Base-by-base conservation (phyloP, 2,797 vertebrate genomes). In the Tokudaia muenninki region DNA sequence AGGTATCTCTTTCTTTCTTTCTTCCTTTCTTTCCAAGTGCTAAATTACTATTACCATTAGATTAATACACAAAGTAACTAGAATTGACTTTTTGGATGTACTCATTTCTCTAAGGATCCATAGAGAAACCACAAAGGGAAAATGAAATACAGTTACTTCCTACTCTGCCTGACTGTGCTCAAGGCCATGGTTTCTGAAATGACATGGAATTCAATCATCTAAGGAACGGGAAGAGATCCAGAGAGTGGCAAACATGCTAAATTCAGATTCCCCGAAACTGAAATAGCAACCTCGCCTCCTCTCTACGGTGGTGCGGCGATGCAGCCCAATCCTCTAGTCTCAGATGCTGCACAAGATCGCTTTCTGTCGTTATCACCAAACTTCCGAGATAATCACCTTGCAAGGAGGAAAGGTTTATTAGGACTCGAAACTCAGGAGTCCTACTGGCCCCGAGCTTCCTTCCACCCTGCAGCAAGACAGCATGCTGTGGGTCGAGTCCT, bases 1-100 rank as follows among this genome's bases (percentile, higher is more conserved):
- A 99, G 97, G 26, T 1, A 7, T 17, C 75, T 31, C 29, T 65
- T 13, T 65, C 9, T 37, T 59, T 52, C 13, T 59, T 37, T 41
- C 26, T 67, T 52, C 24, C n/a, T 10, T 8, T 82, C 59, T 90
- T 95, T 44, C 88, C 34, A 90, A 88, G 47, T 57, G 24, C 70
- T 78, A n/a, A 89, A 65, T 78, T 65, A 22, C 75, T 83, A 13
- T 81, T 34, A 37, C n/a, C 65, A 29, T 31, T 92, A 61, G 34
- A 61, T 90, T 79, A 61, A 90, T 24, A 83, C 52, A 55, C 47
- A 75, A 31, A 75, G 47, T 67, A 72, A 70, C 4, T 77, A 34
- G 44, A 55, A 31, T 50, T 65, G 16, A 74, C 26, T 74, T 95
- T 92, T 29, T 55, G 74, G 55, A n/a, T 82, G 37, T 4, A 59